These are phyloP conservation scores for Marasmarcha lunaedactyla DNA, from an alignment of 2,888 invertebrate genomes.

Conservation along the genomic window DNA sequence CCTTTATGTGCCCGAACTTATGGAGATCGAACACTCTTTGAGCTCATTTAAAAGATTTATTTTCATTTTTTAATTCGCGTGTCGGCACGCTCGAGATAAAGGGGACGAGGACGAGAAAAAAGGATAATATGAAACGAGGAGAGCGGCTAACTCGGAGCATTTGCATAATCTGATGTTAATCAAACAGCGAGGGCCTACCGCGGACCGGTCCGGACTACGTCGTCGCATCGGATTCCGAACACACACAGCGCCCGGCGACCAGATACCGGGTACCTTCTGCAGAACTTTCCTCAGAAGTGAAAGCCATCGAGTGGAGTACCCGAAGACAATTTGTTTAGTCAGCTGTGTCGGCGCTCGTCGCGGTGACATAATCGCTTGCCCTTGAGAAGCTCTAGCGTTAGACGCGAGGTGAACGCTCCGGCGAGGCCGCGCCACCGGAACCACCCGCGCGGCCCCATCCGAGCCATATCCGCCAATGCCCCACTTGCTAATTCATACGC, in stretches of 20 bases:
- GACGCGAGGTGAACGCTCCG: slow-evolving; percentile 54
- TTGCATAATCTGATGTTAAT: slow-evolving; percentile 71
- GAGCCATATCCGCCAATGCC: slow-evolving; percentile 10
- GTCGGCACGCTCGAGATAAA: slow-evolving; percentile 63
- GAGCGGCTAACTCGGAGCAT: slow-evolving; percentile 61
- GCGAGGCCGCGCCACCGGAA: slow-evolving; percentile 42
- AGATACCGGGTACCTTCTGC: too few species aligned
- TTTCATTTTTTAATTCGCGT: slow-evolving; percentile 52
- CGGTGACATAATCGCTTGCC: slow-evolving; percentile 47
- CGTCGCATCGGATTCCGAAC: slow-evolving; percentile 17
- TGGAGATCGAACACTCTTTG: slow-evolving; percentile 59
- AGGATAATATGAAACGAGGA: slow-evolving; percentile 54
- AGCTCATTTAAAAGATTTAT: slow-evolving; percentile 57
- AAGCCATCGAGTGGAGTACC: too few species aligned
- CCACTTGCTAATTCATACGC: slow-evolving; percentile 2
- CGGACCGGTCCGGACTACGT: slow-evolving; percentile 16
- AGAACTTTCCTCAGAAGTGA: too few species aligned
- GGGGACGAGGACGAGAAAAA: slow-evolving; percentile 51
- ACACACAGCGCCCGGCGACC: slow-evolving; percentile 23
- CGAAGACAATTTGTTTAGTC: slow-evolving; percentile 8
- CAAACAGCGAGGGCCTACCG: slow-evolving; percentile 48
- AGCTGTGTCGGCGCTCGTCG: background rate
- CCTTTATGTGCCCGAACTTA: slow-evolving; percentile 45
- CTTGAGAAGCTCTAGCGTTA: slow-evolving; percentile 40
- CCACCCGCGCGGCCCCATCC: slow-evolving; percentile 16